Base-by-base conservation (phyloP, 2,797 vertebrate species). In the Ctenopoma kingsleyae region DNA sequence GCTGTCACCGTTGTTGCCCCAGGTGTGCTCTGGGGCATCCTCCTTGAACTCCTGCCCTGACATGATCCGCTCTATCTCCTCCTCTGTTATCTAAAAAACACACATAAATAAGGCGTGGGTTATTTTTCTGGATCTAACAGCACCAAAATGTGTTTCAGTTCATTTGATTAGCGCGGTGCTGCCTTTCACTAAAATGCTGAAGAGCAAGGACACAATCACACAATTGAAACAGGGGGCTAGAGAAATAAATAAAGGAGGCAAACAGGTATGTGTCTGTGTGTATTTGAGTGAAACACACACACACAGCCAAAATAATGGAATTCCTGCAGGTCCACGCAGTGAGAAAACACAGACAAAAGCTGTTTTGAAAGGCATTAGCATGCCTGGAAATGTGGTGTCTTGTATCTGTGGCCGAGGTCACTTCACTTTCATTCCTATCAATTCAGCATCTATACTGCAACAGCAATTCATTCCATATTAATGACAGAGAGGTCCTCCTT, bases 31-130 rank as follows among this genome's bases (percentile, higher is more conserved):
- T 0, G 94, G 94, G 72, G 96, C 95, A 3, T 99, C 98, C 90
- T 99, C 98, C 91, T 99, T 97, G 93, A 99, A 99, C 90, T 99
- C 98, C 92, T 99, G 97, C 53, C 98, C 98, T 25, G 98, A 97
- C 98, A 99, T 99, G 88, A 99, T 99, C 74, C 98, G 93, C 87
- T 99, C 98, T 3, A 99, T 99, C 93, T 99, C 98, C 82, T 99
- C 98, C 80, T 98, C 98, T 0, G 98, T 98, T 90, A 99, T 99
- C 98, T 99, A 84, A 10, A 74, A 78, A 13, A 62, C 48, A 76
- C 51, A 67, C 38, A 76, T 3, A 57, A 30, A 22, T 27, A 69
- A 8, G 16, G 8, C 11, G 6, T 44, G 4, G 19, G 11, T 15
- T 25, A n/a, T 40, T 47, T 48, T 53, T 30, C 17, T 16, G 4